Conservation (phyloP, 2,113 vertebrate species). For the Anoplopoma fimbria region DNA sequence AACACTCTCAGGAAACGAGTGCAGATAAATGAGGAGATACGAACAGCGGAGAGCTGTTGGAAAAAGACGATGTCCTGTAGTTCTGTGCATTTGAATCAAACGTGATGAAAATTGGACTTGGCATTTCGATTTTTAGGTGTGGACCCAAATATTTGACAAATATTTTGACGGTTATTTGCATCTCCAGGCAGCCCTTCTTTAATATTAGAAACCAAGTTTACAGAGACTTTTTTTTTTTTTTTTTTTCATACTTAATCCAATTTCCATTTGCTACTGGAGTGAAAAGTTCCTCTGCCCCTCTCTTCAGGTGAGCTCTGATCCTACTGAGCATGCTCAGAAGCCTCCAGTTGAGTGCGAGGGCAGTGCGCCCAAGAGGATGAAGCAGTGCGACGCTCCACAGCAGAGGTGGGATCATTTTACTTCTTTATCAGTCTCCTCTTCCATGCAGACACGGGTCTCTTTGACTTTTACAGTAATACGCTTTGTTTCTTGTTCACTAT, state of each 20-base stretch:
- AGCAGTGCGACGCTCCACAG: slow-evolving; percentile 74
- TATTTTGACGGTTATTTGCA: too few species aligned
- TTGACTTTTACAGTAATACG: not conserved
- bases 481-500: too few species aligned
- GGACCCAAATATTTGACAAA: too few species aligned
- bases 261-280: not conserved
- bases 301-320: slow-evolving; percentile 78
- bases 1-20: too few species aligned
- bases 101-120: too few species aligned
- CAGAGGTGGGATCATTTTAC: slow-evolving; percentile 73
- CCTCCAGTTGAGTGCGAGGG: slow-evolving; percentile 77
- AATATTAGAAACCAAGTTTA: not conserved
- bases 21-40: too few species aligned
- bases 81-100: too few species aligned
- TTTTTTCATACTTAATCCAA: not conserved
- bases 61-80: too few species aligned
- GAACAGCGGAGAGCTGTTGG: too few species aligned
- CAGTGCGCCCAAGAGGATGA: slow-evolving; percentile 87
- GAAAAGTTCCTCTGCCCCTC: slow-evolving; percentile 20
- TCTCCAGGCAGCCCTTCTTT: not conserved
- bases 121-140: not conserved
- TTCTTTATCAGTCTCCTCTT: not conserved
- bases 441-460: not conserved
- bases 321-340: slow-evolving; percentile 63
- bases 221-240: not conserved